Evolutionary conservation across 1,140 invertebrate species (phyloP), one percentile per base, ranked within the genome.

Genomic region (Zaprionus ornatus): DNA sequence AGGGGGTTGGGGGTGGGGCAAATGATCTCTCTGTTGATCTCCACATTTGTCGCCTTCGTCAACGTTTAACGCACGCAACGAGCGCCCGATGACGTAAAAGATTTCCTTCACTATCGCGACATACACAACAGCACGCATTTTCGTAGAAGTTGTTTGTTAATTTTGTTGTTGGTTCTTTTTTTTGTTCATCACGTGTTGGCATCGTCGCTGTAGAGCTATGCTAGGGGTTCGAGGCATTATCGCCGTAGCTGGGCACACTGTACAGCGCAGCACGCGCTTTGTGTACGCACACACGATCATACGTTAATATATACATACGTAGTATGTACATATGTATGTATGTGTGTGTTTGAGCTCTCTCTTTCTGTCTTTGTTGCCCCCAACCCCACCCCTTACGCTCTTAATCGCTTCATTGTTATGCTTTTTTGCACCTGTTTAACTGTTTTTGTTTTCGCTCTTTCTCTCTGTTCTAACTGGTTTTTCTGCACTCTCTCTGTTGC

Each of bases 391-490:
- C 32, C 10, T 42, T n/a, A 21, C n/a, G 29, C 57, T 42, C 75
- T 56, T 61, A 57, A n/a, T 21, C 52, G 12, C 25, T 17, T 60
- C 37, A 69, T 45, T 70, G 63, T 77, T 85, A 71, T 83, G 80
- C 60, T 74, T 80, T 86, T 86, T 83, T 87, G 77, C 83, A 87
- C 83, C 83, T 87, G 84, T 78, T 88, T 88, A 88, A 78, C 80
- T 87, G 80, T 87, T 87, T 86, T 80, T 87, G 80, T 57, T 78
- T 70, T 82, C 57, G 56, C 64, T 56, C 60, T 48, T 66, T 42
- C 50, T 29, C 52, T 71, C 45, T 17, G 45, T 50, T 74, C 80
- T 84, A 84, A 74, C 77, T 83, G 81, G 84, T 83, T 82, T 76
- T 80, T 59, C 59, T 45, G 56, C 65, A 37, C 50, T 50, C 74